phyloP scores from a whole-genome alignment of 2,888 invertebrate species.

The Protonemura montana region DNA sequence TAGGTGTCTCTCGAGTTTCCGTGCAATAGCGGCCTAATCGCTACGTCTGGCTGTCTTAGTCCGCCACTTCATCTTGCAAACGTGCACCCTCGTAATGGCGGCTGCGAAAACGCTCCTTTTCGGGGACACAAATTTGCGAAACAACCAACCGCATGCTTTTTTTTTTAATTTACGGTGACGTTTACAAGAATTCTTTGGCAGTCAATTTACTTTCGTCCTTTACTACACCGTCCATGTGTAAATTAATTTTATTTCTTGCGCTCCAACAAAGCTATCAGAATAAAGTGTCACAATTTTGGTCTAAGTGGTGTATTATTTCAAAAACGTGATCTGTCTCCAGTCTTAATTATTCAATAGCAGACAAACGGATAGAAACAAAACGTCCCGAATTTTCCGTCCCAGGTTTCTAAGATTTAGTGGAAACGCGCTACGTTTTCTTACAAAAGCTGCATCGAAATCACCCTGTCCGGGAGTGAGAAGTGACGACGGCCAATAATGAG shows the following conservation, averaged over 20 bases:
- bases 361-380: not conserved
- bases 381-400: not conserved
- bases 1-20: not conserved
- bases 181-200: not conserved
- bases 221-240: not conserved
- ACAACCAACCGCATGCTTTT: not conserved
- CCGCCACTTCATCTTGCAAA: not conserved
- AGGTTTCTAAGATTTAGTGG: not conserved
- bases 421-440: not conserved
- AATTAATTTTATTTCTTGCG: not conserved
- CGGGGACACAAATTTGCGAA: not conserved
- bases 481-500: not conserved
- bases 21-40: slow-evolving; percentile 3
- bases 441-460: not conserved
- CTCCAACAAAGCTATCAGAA: not conserved
- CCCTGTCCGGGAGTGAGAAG: not conserved
- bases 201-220: not conserved
- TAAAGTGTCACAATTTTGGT: not conserved
- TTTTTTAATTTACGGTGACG: not conserved
- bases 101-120: not conserved
- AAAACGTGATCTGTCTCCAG: not conserved
- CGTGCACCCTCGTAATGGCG: not conserved
- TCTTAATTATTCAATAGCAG: not conserved
- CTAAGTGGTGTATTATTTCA: not conserved
- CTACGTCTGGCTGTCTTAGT: not conserved